Percentiles rank a stretch among this genome's conserved stretches.
Evolutionary conservation across 2,888 invertebrate species (phyloP).

Genomic region (Salpingus planirostris): DNA sequence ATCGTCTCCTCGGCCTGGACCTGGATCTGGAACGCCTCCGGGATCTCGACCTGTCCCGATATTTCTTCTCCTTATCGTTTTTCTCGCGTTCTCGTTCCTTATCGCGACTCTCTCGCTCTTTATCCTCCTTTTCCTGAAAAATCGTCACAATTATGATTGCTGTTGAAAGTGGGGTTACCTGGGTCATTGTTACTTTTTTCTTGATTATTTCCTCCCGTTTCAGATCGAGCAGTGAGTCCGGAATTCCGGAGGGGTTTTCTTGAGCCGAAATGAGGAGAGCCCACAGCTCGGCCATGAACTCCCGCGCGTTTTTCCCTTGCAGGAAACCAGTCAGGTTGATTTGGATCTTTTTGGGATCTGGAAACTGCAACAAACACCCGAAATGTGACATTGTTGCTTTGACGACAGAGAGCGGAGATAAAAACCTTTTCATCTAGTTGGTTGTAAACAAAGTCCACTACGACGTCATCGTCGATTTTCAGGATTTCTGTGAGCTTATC

Average conservation of each 20-base stretch:
- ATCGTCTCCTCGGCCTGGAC: conserved; percentile 24
- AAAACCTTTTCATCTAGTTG: conserved; percentile 95
- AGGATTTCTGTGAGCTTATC: conserved; percentile 92
- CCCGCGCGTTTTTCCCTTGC: conserved; percentile 93
- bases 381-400: not conserved
- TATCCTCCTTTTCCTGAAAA: conserved; percentile 65
- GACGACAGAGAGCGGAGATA: no score
- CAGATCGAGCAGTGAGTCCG: conserved; percentile 86
- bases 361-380: conserved; percentile 54
- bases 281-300: conserved; percentile 98
- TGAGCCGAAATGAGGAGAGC: conserved; percentile 89
- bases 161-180: no score
- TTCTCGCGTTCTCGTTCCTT: conserved; percentile 42
- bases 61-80: conserved; percentile 43
- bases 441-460: conserved; percentile 97
- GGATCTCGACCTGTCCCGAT: conserved; percentile 39
- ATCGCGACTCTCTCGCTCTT: conserved; percentile 45
- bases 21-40: conserved; percentile 30
- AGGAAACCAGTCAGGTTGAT: conserved; percentile 99
- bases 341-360: conserved; percentile 98
- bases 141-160: no score
- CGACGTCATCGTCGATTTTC: conserved; percentile 97
- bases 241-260: conserved; percentile 91
- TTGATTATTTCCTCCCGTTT: conserved; percentile 95
- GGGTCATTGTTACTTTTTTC: conserved; percentile 72